Base-by-base conservation (phyloP, 2,797 vertebrate species). In the Helarctos malayanus region DNA sequence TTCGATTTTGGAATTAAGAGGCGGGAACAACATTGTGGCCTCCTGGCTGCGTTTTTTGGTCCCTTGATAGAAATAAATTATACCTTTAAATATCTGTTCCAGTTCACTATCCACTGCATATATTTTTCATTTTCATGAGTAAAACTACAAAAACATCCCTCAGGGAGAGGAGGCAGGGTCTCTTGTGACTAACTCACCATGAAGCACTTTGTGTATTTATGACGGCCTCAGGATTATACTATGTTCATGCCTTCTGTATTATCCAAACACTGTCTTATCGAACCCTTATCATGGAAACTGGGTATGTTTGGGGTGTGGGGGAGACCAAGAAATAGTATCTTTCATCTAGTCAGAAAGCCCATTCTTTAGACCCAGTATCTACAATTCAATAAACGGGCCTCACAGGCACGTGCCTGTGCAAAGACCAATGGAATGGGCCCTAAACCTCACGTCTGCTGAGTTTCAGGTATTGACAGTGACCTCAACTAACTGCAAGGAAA, bases 401-500 rank as follows among this genome's bases (percentile, higher is more conserved):
- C 47, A 14, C 81, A 18, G n/a, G 45, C 45, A 93, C 52, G 63
- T 90, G 97, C 76, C 91, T 96, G 38, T 54, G 85, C 57, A 82
- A 83, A 87, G 92, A 96, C 65, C 73, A 94, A 56, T 59, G 57
- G 75, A 3, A 18, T 59, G 63, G 0, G 94, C 95, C 83, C 86
- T 14, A 4, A 83, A 95, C 90, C 47, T 97, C 78, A 95, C 21
- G 32, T 25, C 13, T 27, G 27, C 49, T 96, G 88, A 96, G 97
- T 94, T 92, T 94, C 80, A 93, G 83, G 82, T 75, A 69, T 97
- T 95, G 97, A 96, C 41, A 89, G 27, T 4, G 0, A 83, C 19
- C 82, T 97, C 73, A 95, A 35, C 94, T 92, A 91, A 97, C 75
- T 97, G 38, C 27, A 81, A 96, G 96, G 95, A 97, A 98, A 98